Evolutionary conservation across 2,888 invertebrate genomes (phyloP).

Genomic region (Rhyacophila evoluta): DNA sequence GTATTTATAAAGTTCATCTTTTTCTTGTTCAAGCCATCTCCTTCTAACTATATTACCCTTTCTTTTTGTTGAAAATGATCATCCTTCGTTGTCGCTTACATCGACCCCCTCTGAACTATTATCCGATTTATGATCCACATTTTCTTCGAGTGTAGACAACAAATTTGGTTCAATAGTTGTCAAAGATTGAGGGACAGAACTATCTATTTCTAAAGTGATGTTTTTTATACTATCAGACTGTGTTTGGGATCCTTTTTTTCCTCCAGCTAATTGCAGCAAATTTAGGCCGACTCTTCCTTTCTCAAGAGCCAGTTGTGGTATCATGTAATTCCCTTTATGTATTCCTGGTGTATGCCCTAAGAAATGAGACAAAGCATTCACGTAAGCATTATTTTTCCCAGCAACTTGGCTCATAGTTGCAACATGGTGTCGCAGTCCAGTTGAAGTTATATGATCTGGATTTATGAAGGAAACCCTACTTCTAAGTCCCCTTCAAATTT

Average conservation of each 20-base stretch:
- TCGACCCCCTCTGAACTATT: no score
- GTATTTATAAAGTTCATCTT: no score
- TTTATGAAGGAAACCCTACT: neutral
- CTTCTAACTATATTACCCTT: no score
- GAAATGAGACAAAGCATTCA: conserved; percentile 28
- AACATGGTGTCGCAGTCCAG: conserved; percentile 25
- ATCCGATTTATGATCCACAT: no score
- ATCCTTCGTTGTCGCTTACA: no score
- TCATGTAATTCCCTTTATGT: conserved; percentile 30
- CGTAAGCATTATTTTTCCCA: conserved; percentile 25
- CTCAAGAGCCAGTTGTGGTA: conserved; percentile 28
- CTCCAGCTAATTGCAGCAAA: conserved; percentile 22
- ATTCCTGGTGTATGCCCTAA: conserved; percentile 27
- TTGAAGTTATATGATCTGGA: conserved; percentile 1
- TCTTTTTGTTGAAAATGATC: no score
- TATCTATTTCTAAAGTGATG: neutral
- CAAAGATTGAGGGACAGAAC: no score
- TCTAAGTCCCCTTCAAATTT: neutral
- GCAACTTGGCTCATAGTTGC: conserved; percentile 30
- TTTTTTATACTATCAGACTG: neutral
- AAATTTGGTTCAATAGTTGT: no score
- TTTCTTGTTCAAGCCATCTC: no score
- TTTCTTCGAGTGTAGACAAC: no score
- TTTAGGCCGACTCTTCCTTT: conserved; percentile 29
- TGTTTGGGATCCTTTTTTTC: neutral